Evolutionary conservation across 2,113 vertebrate species (phyloP), one percentile per base, ranked within the genome.

Genomic region (Catharus minimus): DNA sequence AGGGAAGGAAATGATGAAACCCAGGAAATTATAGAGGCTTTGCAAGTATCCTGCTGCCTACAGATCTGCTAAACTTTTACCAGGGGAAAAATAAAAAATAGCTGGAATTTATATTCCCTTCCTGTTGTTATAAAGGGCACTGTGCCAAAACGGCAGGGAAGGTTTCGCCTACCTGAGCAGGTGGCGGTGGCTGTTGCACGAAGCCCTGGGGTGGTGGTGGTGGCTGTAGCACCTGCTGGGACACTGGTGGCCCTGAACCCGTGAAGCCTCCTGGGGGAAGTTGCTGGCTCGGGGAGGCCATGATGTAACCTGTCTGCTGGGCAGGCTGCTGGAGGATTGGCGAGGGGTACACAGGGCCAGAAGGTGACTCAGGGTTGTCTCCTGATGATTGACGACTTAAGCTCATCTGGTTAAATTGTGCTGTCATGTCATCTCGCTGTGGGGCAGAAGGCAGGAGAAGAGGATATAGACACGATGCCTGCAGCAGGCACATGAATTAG

Each of bases 351-450:
- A 96, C 96, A 23, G 97, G 95, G 36, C 97, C 97, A 7, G 98
- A 96, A 12, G 98, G 95, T 1, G 98, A 97, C 72, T 98, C 98
- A 0, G 98, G 95, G 47, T 97, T 97, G 78, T 99, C 99, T 82
- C 97, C 98, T 1, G 98, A 96, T 9, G 98, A 98, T 14, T 99
- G 99, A n/a, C 98, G 98, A 91, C 98, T 99, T 86, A 99, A 89
- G 36, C 97, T 98, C 97, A 99, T 97, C 85, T 99, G 98, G 96
- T 90, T 91, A 44, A 99, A 98, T 96, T 98, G 98, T 0, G 98
- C 97, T 7, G 98, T 97, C 94, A 99, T 95, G 21, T 99, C 99
- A 39, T 99, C 99, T 65, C 98, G 97, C 98, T 98, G 96, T 19
- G 13, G 95, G 83, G 38, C 81, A 81, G 38, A 82, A 71, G 75